phyloP scores from a whole-genome alignment of 2,113 vertebrate genomes.

The Sylvia atricapilla region DNA sequence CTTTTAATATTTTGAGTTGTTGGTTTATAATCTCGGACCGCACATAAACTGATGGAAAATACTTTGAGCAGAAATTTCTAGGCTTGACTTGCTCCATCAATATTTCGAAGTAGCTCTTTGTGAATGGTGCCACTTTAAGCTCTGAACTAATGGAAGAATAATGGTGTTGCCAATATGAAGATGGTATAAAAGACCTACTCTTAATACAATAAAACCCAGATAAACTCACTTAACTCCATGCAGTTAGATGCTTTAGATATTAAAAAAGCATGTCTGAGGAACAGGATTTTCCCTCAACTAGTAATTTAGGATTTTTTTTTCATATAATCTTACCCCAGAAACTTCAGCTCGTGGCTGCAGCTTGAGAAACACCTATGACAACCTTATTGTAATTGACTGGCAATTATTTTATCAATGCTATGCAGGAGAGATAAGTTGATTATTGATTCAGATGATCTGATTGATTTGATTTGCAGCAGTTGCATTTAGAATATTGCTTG shows the following conservation, averaged over 20 bases:
- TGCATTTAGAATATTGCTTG: not conserved
- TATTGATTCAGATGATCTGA: not conserved
- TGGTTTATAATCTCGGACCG: not conserved
- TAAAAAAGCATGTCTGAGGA: not conserved
- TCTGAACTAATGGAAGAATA: not conserved
- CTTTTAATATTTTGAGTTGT: not conserved
- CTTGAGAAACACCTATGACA: not conserved
- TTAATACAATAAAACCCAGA: not conserved
- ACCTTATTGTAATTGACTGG: not conserved
- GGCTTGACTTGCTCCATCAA: not conserved
- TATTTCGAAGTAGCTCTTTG: not conserved
- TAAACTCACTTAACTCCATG: not conserved
- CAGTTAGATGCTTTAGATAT: not conserved
- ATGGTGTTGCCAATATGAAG: not conserved
- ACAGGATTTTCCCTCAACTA: not conserved
- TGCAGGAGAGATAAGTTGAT: not conserved
- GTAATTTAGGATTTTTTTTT: not conserved
- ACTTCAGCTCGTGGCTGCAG: not conserved
- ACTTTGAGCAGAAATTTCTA: not conserved
- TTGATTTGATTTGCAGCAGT: not conserved
- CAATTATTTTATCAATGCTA: not conserved
- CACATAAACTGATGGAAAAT: not conserved
- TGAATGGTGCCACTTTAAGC: not conserved
- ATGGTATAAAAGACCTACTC: not conserved
- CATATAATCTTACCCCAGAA: not conserved